Base-by-base conservation (phyloP, 2,888 invertebrate species). In the Cataglyphis rosenhaueri region DNA sequence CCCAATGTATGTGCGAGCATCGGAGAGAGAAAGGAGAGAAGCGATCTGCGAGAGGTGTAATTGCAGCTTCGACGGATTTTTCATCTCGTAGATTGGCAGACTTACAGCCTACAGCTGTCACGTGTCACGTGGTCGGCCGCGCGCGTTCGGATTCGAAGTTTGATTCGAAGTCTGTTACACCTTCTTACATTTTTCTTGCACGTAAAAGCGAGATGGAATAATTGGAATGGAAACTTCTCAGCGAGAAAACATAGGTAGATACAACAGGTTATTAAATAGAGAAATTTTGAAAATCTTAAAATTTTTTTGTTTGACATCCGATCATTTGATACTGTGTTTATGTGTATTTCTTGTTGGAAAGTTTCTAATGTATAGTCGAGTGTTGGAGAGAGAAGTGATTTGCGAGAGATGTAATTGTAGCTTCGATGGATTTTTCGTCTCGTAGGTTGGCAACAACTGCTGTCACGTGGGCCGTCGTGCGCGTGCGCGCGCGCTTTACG, bases 71-170 rank as follows among this genome's bases (percentile, higher is more conserved):
- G 9, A 61, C 0, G 25, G 15, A 29, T 32, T 18, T 32, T 74
- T 61, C 1, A 8, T n/a, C 8, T 21, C 3, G 32, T 4, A 32
- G 18, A 12, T 75, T 75, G 75, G 64, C 12, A 52, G 1, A 25
- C 25, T 25, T 1, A 25, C 25, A 25, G 25, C 12, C 18, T 10
- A n/a, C 48, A 8, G 25, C 3, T 32, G 32, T 32, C 32, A 32
- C 32, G 32, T 0, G 35, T 75, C 75, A 75, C 64, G 52, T 75
- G 64, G 44, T 10, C 15, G 5, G 15, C n/a, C 61, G 61, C n/a
- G 21, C n/a, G 29, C 59, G 25, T 25, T 15, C 25, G 29, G 25
- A 6, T 59, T 59, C 59, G 59, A 25, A 21, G 59, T n/a, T 25
- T 25, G 1, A 25, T 25, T 25, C 25, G 32, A 32, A 32, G 5